phyloP scores from a whole-genome alignment of 1,140 invertebrate species.

The Drosophila punjabiensis region DNA sequence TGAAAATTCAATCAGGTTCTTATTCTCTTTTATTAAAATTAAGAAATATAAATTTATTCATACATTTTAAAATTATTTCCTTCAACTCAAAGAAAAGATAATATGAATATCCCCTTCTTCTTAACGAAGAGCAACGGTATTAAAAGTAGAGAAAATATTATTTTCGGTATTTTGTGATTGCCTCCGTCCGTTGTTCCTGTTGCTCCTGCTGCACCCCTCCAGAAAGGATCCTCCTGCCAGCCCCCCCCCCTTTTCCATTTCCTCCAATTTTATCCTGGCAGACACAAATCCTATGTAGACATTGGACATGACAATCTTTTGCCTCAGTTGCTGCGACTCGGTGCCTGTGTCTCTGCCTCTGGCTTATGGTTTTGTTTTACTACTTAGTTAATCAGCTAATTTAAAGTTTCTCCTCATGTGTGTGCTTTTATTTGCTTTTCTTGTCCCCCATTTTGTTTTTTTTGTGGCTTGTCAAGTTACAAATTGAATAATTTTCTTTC shows the following conservation, averaged over 20 bases:
- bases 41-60: too few relatives aligned
- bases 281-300: slow-evolving; percentile 72
- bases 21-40: neutral
- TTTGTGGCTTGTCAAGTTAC: slow-evolving; percentile 45
- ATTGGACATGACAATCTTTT: slow-evolving; percentile 63
- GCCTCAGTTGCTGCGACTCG: slow-evolving; percentile 30
- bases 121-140: neutral
- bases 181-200: slow-evolving; percentile 62
- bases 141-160: slow-evolving; percentile 66
- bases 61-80: too few relatives aligned
- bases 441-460: slow-evolving; percentile 25
- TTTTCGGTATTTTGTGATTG: slow-evolving; percentile 80
- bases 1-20: neutral
- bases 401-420: slow-evolving; percentile 60
- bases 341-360: slow-evolving; percentile 32
- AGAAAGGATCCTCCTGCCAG: slow-evolving; percentile 11
- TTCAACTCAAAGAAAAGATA: too few relatives aligned
- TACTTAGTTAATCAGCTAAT: slow-evolving; percentile 82
- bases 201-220: slow-evolving; percentile 12
- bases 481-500: slow-evolving; percentile 42
- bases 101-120: neutral
- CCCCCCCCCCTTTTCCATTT: slow-evolving; percentile 9
- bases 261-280: slow-evolving; percentile 35
- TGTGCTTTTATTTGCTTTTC: slow-evolving; percentile 27
- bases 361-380: slow-evolving; percentile 76